Evolutionary conservation across 2,888 invertebrate species (phyloP), one percentile per base, ranked within the genome.

Genomic region (Caenorhabditis sinica): DNA sequence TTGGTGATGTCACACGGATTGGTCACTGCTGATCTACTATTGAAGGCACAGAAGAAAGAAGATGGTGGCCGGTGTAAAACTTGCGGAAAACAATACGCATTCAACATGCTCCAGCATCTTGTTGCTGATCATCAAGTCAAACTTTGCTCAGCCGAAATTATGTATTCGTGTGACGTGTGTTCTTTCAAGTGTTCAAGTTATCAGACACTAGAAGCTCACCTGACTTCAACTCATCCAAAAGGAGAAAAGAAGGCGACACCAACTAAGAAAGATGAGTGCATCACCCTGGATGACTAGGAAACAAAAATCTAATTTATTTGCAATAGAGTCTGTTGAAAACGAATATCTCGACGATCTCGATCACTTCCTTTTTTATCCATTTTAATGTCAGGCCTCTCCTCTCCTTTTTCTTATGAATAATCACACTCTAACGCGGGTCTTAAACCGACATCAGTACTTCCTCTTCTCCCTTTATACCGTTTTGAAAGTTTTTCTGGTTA

Each of bases 21-120:
- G 84, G 97, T 97, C 49, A 97, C 97, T 76, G 96, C 96, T 88
- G 97, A 97, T 91, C 96, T 97, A 96, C 96, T 97, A 93, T 96
- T 96, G 93, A 96, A 97, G 63, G 97, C 97, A 58, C 97, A 97
- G 93, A 96, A 96, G 93, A 96, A 96, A 90, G 96, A 96, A 93
- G 97, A 97, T 93, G 96, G 96, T 68, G 97, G 97, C 75, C 95
- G 97, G 86, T 97, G 97, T 95, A 97, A 97, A 80, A 96, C 97
- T 66, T 97, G 97, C 94, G 96, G 97, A 93, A 95, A 96, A 90
- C 88, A 90, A 58, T 93, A 89, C 84, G 92, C 92, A 13, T 93
- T 93, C 89, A 93, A 93, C 83, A 90, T 93, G 88, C 89, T 93
- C 13, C 92, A 92, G 71, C 93, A 93, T 86, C 79, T 93, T 53